Evolutionary conservation across 2,797 vertebrate genomes (phyloP).

Genomic region (Pangasius djambal): DNA sequence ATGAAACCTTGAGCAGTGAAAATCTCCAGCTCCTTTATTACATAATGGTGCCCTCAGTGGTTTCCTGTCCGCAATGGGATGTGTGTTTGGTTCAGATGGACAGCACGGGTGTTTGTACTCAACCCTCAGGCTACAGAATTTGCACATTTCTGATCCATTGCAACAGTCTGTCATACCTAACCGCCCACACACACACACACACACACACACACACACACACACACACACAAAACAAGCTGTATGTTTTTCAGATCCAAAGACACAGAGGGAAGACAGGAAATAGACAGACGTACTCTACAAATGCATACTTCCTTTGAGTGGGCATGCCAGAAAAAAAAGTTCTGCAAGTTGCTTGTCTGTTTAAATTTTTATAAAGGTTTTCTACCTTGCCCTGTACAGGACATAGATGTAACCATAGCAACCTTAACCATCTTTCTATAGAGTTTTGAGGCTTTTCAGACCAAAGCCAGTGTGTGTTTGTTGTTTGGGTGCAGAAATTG

Average conservation of each 20-base stretch:
- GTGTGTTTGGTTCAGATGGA: constrained; percentile 30
- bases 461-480: constrained; percentile 30
- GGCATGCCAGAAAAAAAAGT: not conserved
- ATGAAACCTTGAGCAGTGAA: constrained; percentile 3
- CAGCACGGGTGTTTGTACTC: constrained; percentile 52
- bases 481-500: not conserved
- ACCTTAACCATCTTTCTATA: constrained; percentile 42
- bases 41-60: constrained; percentile 12
- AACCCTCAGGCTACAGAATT: constrained; percentile 63
- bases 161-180: constrained; percentile 59
- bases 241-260: constrained; percentile 10
- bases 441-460: constrained; percentile 41
- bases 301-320: not conserved
- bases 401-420: constrained; percentile 50
- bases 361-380: constrained; percentile 39
- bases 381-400: constrained; percentile 34
- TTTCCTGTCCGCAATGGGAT: constrained; percentile 26
- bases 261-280: not conserved
- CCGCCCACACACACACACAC: constrained; percentile 10
- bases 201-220: constrained; percentile 19
- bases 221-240: constrained; percentile 20
- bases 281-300: not conserved
- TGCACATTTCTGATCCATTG: constrained; percentile 59
- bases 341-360: constrained; percentile 27
- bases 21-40: constrained; percentile 19